Conservation (phyloP, 2,797 vertebrate genomes). For the Crenuchus spilurus region DNA sequence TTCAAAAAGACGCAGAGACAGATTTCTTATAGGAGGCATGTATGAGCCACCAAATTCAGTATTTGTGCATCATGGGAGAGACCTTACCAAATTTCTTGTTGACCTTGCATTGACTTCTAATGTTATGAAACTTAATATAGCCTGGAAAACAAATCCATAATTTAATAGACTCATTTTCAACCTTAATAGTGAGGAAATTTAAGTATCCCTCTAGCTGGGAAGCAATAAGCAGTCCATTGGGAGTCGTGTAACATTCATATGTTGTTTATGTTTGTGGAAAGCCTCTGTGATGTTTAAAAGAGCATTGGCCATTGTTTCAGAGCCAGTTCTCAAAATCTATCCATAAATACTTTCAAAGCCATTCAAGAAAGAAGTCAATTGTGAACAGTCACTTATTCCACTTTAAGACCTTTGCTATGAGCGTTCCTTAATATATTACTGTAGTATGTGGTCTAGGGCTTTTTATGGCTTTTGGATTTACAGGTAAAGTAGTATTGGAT, state of each 20-base stretch:
- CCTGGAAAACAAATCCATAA: neutral
- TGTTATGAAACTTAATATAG: neutral
- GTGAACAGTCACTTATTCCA: neutral
- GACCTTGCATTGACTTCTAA: neutral
- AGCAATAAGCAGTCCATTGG: neutral
- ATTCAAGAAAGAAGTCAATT: neutral
- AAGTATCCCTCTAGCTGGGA: neutral
- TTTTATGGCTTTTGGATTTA: neutral
- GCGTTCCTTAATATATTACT: neutral
- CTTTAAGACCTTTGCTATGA: neutral
- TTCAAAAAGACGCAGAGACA: neutral
- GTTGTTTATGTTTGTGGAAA: neutral
- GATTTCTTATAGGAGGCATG: neutral
- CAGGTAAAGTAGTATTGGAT: too few relatives aligned
- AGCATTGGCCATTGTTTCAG: neutral
- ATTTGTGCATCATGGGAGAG: too few relatives aligned
- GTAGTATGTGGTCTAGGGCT: neutral
- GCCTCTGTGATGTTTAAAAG: too few relatives aligned
- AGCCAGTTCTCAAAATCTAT: neutral
- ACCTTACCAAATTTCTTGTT: neutral
- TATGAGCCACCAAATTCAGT: too few relatives aligned
- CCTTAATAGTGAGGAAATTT: neutral
- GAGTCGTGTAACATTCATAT: neutral
- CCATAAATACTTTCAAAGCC: neutral
- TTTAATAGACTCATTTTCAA: neutral